phyloP scores from a whole-genome alignment of 2,888 invertebrate genomes.

The Cryptophagus acutangulus region DNA sequence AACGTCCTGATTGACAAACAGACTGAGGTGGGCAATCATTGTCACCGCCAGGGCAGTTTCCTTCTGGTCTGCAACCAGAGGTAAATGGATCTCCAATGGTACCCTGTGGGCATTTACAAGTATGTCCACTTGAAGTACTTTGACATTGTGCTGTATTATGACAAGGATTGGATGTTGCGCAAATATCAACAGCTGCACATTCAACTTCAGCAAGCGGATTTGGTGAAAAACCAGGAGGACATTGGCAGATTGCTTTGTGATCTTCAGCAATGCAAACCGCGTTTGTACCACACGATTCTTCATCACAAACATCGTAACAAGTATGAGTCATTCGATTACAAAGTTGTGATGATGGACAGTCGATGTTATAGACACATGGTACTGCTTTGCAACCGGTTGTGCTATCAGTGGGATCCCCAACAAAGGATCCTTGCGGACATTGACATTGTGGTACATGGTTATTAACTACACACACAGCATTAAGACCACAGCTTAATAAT shows the following conservation, averaged over 20 bases:
- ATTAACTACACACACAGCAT: conserved; percentile 82
- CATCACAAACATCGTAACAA: conserved; percentile 75
- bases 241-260: conserved; percentile 77
- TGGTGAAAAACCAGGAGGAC: conserved; percentile 75
- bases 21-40: conserved; percentile 72
- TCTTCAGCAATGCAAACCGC: conserved; percentile 85
- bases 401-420: conserved; percentile 78
- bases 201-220: conserved; percentile 81
- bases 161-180: conserved; percentile 74
- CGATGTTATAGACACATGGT: conserved; percentile 81
- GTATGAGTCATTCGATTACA: conserved; percentile 80
- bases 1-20: conserved; percentile 65
- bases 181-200: conserved; percentile 67
- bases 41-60: conserved; percentile 67
- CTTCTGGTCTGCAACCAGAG: conserved; percentile 73
- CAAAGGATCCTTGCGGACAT: conserved; percentile 81
- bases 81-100: conserved; percentile 72
- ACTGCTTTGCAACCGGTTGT: conserved; percentile 71
- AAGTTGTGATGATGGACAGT: conserved; percentile 72
- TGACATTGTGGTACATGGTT: conserved; percentile 87
- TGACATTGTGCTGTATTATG: conserved; percentile 77
- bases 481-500: conserved; percentile 72
- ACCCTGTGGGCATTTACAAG: conserved; percentile 75
- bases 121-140: conserved; percentile 57
- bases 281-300: conserved; percentile 78